Base-by-base conservation (phyloP, 2,888 invertebrate species). In the Blastobasis adustella region DNA sequence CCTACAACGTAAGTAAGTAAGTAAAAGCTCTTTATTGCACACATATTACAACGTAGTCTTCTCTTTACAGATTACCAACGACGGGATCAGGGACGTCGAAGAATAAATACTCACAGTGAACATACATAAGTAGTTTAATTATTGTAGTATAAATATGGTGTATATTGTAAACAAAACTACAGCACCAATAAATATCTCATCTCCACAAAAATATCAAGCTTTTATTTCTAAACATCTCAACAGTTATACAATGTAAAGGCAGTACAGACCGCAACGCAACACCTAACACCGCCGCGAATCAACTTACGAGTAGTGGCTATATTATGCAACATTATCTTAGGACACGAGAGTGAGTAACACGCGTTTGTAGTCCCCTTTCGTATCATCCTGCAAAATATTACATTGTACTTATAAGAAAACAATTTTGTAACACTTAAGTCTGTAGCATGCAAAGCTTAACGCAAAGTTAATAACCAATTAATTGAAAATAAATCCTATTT, bases 281-380 rank as follows among this genome's bases (percentile, higher is more conserved):
- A 23, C 23, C 23, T 23, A 23, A 23, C 23, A 23, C 23, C 23
- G 23, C 23, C 23, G 23, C 23, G 23, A 23, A 23, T 23, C 58
- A 58, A 51, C 49, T 63, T 23, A 23, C 23, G 64, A 60, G 60
- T 56, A 60, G 69, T 66, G 67, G 69, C 70, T 70, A 68, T 73
- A 79, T 79, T 76, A 77, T 73, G 78, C 71, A 23, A 23, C 23
- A 61, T 67, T 42, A n/a, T 71, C 73, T 71, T 82, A 88, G 54
- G 82, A 82, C 59, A 87, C 82, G 68, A 92, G 62, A 61, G 90
- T 90, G 60, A 92, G 88, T 80, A 94, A 90, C 63, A 91, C 90
- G 69, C 91, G 89, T 83, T 91, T 90, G 89, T 92, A 93, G 87
- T 93, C 93, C 52, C 93, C 93, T 69, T 91, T 91, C 66, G 91